Base-by-base conservation (phyloP, 2,888 invertebrate species). In the Hypselothyrea guttata region DNA sequence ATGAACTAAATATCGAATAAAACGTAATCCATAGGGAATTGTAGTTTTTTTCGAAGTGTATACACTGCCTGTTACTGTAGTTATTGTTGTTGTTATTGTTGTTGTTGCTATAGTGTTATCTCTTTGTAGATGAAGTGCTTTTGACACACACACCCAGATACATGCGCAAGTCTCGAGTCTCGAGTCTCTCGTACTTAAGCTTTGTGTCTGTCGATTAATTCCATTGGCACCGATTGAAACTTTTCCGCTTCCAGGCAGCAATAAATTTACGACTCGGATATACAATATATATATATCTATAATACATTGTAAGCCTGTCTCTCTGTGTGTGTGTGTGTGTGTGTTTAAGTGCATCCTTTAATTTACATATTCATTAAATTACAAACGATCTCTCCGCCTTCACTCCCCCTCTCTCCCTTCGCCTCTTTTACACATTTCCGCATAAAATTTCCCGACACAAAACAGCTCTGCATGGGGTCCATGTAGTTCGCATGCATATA, bases 351-450 rank as follows among this genome's bases (percentile, higher is more conserved):
- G 68, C 79, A 84, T 84, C 60, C 75, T 75, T 82, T 78, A 75
- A 84, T 78, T 78, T 84, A 83, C 85, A 78, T 84, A 75, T 79
- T 79, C 84, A 79, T 79, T 79, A 79, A 83, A 85, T 75, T 83
- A 72, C 81, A 72, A 75, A 72, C 62, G 64, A 71, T 68, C 62
- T 22, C 22, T 22, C 22, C 5, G 3, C 51, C 71, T 57, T n/a
- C n/a, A n/a, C n/a, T n/a, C n/a, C n/a, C n/a, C n/a, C n/a, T n/a
- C n/a, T n/a, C n/a, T n/a, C n/a, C n/a, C n/a, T n/a, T n/a, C n/a
- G n/a, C n/a, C n/a, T n/a, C n/a, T n/a, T n/a, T n/a, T n/a, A n/a
- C 79, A 47, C 59, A 65, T 66, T 84, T 76, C 57, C 55, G 63
- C 59, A 71, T 42, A 57, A 64, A 72, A 78, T 60, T 48, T 46